Evolutionary conservation across 1,140 invertebrate species (phyloP), one percentile per base, ranked within the genome.

Genomic region (Drosophila lacertosa): DNA sequence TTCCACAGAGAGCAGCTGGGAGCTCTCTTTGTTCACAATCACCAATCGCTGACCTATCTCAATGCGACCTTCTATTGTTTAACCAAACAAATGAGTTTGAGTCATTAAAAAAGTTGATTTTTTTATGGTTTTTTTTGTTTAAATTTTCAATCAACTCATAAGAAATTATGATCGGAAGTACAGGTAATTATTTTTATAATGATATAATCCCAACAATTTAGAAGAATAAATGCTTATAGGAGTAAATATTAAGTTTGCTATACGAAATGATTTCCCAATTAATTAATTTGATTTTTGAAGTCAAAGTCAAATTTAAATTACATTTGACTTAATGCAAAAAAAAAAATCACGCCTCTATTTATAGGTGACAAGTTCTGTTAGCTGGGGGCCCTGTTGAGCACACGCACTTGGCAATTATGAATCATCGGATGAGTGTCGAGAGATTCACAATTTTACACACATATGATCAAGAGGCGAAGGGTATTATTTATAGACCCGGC

Each of bases 401-500:
- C 57, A 45, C 20, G 26, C 45, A 67, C 62, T 68, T 68, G 26
- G 10, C 20, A 57, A 37, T 65, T 65, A 62, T 68, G 65, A 68
- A 68, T 68, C 65, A 68, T 53, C 58, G 24, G 11, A 42, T 9
- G 37, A 60, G 39, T 44, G 45, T 39, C 45, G 24, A 45, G 32
- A 3, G 15, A 20, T 4, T n/a, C 15, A 10, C 54, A 57, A 47
- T 15, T 45, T 22, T 29, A 26, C 24, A 26, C 9, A 26, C 24
- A 26, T 5, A 6, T 1, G 7, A 26, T 1, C 5, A 26, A 22
- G 44, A 50, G 24, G 35, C 20, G 53, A 33, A n/a, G 20, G 35
- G 65, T 20, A 45, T 29, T 69, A 69, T 69, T 69, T 63, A 69
- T 69, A 69, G 59, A 48, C 26, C 11, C 48, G 59, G 40, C 66